Evolutionary conservation across 2,113 vertebrate genomes (phyloP), one percentile per base, ranked within the genome.

Genomic region (Oryctolagus cuniculus): DNA sequence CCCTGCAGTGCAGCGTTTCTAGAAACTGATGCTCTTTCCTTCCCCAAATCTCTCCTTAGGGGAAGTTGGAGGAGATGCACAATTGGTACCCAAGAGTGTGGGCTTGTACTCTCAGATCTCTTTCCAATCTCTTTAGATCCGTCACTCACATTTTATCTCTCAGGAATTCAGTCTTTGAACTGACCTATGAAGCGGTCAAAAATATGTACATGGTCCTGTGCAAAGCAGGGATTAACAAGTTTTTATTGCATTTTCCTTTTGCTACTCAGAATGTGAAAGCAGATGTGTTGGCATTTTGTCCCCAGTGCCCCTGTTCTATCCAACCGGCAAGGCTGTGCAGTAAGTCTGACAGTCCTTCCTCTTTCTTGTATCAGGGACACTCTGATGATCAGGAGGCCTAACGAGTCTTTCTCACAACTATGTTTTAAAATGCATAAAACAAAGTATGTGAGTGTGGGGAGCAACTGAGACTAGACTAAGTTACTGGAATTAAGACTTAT

Each of bases 61-160:
- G 69, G 86, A 84, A 13, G 13, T 66, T 63, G 69, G n/a, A 51
- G 53, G 72, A 94, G 92, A 92, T n/a, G 51, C 27, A 95, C 17
- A 49, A 31, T 81, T 63, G n/a, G 64, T 88, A 22, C 72, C 81
- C 77, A 78, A 38, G 44, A 78, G 17, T 44, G 29, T 70, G n/a
- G 63, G 17, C 36, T 24, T 8, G 10, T 53, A 83, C 70, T 73
- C 63, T 89, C 44, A 8, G 11, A n/a, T 67, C 25, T 70, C 5
- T 63, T 53, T 67, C 22, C 74, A 49, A 13, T 38, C 58, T 83
- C n/a, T 64, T 58, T 69, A 67, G 31, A 80, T 53, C 27, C 25
- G 27, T 69, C 16, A 69, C 19, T 94, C 21, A 85, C 51, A 75
- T 78, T 94, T 77, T 87, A 66, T 75, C 89, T 96, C 87, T 86